phyloP scores from a whole-genome alignment of 2,888 invertebrate genomes.

The Mesoligia furuncula region DNA sequence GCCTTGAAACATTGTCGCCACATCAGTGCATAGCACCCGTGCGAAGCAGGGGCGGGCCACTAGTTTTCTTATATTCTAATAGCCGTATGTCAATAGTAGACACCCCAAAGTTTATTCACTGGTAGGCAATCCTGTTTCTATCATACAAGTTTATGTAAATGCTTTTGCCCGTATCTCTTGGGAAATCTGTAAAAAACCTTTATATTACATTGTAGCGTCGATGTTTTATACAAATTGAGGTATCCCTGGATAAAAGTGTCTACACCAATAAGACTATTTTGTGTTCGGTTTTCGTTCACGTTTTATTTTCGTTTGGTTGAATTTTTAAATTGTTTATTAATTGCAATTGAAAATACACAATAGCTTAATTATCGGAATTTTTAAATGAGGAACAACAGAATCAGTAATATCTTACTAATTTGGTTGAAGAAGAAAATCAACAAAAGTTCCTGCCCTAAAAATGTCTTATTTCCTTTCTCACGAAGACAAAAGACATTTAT shows the following conservation, averaged over 20 bases:
- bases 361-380: not conserved
- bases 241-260: conserved; percentile 40
- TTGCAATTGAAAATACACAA: conserved; percentile 10
- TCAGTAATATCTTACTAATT: not conserved
- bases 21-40: not conserved
- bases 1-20: not conserved
- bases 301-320: conserved; percentile 4
- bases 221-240: conserved; percentile 55
- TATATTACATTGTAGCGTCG: conserved; percentile 61
- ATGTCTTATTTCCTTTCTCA: not conserved
- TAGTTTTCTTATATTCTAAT: conserved; percentile 6
- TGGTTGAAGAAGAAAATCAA: not conserved
- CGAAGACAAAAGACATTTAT: not conserved
- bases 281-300: conserved; percentile 14
- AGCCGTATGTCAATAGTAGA: conserved; percentile 22
- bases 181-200: conserved; percentile 66
- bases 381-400: not conserved
- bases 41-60: not conserved
- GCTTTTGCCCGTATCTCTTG: conserved; percentile 56
- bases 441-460: not conserved
- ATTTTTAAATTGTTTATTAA: conserved; percentile 12
- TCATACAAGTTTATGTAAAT: conserved; percentile 62
- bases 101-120: conserved; percentile 16
- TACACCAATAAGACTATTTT: conserved; percentile 41
- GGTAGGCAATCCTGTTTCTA: conserved; percentile 44